phyloP scores from a whole-genome alignment of 2,888 invertebrate genomes.

The Euzophera pinguis region DNA sequence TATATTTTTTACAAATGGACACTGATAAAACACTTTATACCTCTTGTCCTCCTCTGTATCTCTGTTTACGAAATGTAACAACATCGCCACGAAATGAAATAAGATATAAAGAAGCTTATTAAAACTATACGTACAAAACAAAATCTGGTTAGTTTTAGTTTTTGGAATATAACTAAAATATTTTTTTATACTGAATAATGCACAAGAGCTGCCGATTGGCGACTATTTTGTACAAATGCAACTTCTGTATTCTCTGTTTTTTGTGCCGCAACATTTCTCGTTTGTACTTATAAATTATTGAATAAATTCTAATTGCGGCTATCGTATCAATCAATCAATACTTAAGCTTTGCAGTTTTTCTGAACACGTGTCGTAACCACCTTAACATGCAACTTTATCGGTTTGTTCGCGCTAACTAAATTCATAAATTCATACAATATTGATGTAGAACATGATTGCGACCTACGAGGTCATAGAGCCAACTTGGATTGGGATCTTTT shows the following conservation, averaged over 20 bases:
- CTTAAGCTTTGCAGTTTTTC: constrained; percentile 35
- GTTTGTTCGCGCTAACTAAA: background rate
- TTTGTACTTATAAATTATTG: constrained; percentile 62
- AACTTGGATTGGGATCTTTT: background rate
- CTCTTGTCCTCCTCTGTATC: too few relatives aligned
- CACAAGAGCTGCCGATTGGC: too few relatives aligned
- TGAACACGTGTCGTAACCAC: constrained; percentile 27
- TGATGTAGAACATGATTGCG: background rate
- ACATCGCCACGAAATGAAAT: too few relatives aligned
- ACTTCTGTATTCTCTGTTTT: background rate
- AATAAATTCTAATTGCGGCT: constrained; percentile 61
- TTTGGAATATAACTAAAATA: too few relatives aligned
- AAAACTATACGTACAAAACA: too few relatives aligned
- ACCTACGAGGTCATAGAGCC: too few relatives aligned
- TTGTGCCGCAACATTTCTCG: constrained; percentile 43
- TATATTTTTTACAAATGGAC: too few relatives aligned
- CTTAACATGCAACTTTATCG: constrained; percentile 6
- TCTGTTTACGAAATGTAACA: too few relatives aligned
- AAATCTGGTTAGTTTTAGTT: too few relatives aligned
- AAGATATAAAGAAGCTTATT: too few relatives aligned
- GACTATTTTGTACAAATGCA: background rate
- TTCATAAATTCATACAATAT: background rate
- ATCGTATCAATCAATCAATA: constrained; percentile 63
- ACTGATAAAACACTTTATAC: too few relatives aligned
- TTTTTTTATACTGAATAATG: too few relatives aligned